Base-by-base conservation (phyloP, 2,888 invertebrate genomes). In the Epistrophella euchroma region DNA sequence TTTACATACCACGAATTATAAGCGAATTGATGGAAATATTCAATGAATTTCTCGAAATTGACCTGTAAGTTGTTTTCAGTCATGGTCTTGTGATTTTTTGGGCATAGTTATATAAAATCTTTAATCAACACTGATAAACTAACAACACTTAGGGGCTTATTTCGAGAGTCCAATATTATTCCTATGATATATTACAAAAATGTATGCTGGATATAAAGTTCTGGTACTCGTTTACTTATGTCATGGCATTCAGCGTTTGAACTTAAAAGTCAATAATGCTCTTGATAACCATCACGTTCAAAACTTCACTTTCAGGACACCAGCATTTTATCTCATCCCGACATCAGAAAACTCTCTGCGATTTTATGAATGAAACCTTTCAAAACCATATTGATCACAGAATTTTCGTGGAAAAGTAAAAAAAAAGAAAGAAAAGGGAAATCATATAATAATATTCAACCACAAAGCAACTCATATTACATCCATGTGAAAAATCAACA, bases 391-490 rank as follows among this genome's bases (percentile, higher is more conserved):
- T 75, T 70, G 83, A 74, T 64, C 83, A 64, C 70, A 3, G 25
- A 13, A 22, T 79, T 83, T 85, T 84, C 76, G 72, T 72, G 58
- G 66, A 80, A 84, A 84, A n/a, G n/a, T n/a, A n/a, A n/a, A n/a
- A n/a, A 74, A 56, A 75, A 75, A 71, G 52, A 28, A 71, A 45
- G 17, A 10, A 68, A 80, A 68, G 60, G 71, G 64, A 80, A 80
- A 72, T 80, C 75, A 72, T 68, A 72, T 80, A 85, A 80, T 85
- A 72, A 85, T 85, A 85, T 85, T 72, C 77, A 81, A 86, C 81
- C 81, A 64, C 85, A 85, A 71, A 71, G 52, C 86, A 79, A 75
- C 88, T 88, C 88, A 76, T 66, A 83, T 88, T 88, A 88, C 88
- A 87, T 52, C 75, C 73, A 88, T 87, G 87, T 88, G 87, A 87